Evolutionary conservation across 2,797 vertebrate genomes (phyloP).

Genomic region (Lemur catta): DNA sequence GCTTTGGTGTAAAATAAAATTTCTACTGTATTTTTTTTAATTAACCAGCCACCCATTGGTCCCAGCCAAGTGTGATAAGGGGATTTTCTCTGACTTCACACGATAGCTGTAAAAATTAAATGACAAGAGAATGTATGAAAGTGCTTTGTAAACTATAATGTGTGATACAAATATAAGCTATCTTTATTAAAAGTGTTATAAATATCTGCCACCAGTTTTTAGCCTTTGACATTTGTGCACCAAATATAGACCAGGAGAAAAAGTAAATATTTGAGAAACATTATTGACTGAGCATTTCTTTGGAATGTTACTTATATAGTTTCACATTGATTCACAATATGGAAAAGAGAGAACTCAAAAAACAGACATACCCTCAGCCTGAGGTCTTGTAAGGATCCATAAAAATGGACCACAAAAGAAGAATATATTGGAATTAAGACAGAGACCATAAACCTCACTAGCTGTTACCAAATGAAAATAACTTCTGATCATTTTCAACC

Average conservation of each 20-base stretch:
- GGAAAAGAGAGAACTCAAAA: conserved; percentile 4
- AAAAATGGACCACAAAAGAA: not conserved
- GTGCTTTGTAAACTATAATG: not conserved
- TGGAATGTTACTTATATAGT: not conserved
- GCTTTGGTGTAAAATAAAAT: conserved; percentile 38
- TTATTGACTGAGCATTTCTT: not conserved
- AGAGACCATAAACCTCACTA: not conserved
- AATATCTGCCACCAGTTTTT: not conserved
- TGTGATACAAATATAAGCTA: not conserved
- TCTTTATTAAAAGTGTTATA: not conserved
- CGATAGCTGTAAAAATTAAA: not conserved
- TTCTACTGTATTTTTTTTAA: conserved; percentile 13
- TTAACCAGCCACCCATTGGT: not conserved
- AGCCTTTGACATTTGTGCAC: not conserved
- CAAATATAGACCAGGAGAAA: not conserved
- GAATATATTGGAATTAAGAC: not conserved
- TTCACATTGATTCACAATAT: not conserved
- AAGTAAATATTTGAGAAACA: conserved; percentile 22
- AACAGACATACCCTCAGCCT: not conserved
- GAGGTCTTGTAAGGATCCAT: not conserved
- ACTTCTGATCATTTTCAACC: not conserved
- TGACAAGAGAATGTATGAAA: not conserved
- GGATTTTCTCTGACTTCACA: not conserved
- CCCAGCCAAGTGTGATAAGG: not conserved
- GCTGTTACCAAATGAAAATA: not conserved